phyloP scores from a whole-genome alignment of 2,113 vertebrate genomes.

The Grallaria varia region DNA sequence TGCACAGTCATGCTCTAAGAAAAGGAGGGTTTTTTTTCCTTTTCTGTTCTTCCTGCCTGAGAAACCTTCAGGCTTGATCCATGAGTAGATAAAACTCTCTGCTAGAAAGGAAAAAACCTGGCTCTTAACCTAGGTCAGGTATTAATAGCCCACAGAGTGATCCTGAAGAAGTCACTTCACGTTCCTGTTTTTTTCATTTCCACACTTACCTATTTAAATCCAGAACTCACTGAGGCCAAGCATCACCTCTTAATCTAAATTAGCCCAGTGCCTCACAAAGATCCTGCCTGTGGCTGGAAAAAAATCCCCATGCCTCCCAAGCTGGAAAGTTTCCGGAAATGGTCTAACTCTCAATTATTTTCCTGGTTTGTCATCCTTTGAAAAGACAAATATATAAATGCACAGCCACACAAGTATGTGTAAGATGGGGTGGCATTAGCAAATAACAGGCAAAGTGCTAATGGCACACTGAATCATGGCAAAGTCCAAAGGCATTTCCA shows the following conservation, averaged over 20 bases:
- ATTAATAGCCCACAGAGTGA: neutral
- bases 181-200: neutral
- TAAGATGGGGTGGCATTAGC: neutral
- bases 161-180: neutral
- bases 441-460: neutral
- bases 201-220: neutral
- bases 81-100: neutral
- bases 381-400: neutral
- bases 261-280: neutral
- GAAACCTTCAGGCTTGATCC: conserved; percentile 4
- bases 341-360: neutral
- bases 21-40: neutral
- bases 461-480: neutral
- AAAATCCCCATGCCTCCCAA: neutral
- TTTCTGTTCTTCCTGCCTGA: neutral
- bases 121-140: neutral
- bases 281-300: neutral
- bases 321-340: neutral
- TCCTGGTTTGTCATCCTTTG: neutral
- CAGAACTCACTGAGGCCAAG: neutral
- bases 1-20: neutral
- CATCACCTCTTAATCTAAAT: neutral
- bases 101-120: neutral
- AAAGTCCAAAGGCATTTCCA: neutral
- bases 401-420: neutral